Percentiles rank a stretch among this genome's conserved stretches.
Conservation (phyloP, 2,797 vertebrate species). For the Cuculus canorus region DNA sequence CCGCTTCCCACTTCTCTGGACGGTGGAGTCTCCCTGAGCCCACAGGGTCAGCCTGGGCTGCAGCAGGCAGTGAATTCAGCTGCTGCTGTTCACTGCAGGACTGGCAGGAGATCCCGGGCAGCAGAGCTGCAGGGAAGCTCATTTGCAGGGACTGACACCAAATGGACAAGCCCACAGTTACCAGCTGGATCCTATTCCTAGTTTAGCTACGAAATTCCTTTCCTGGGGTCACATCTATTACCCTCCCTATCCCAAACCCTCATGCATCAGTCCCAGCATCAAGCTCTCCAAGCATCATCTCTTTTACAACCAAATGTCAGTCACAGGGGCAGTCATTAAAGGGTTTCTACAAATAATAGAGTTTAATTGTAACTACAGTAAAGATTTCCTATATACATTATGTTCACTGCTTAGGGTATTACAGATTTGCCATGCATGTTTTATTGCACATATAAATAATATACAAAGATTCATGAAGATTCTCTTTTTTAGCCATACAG, state of each 20-base stretch:
- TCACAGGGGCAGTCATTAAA: neutral
- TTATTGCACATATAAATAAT: conserved; percentile 74
- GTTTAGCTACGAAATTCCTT: neutral
- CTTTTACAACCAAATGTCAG: neutral
- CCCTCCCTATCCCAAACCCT: neutral
- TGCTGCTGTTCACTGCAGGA: rapidly evolving
- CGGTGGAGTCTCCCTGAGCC: no score
- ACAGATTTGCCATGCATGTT: conserved; percentile 54
- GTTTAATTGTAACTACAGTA: conserved; percentile 82
- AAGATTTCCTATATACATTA: conserved; percentile 79
- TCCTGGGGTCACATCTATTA: neutral
- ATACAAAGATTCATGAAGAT: conserved; percentile 63
- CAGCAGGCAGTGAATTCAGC: neutral
- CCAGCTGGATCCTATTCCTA: neutral
- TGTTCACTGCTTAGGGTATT: conserved; percentile 76
- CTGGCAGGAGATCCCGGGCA: neutral
- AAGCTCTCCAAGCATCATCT: neutral
- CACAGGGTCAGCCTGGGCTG: no score
- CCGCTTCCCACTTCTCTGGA: neutral
- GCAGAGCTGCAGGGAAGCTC: neutral
- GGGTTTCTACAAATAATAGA: conserved; percentile 73
- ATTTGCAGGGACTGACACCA: rapidly evolving
- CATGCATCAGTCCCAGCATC: neutral
- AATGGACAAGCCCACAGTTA: rapidly evolving
- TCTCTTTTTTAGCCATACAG: conserved; percentile 42